Evolutionary conservation across 2,113 vertebrate species (phyloP), one percentile per base, ranked within the genome.

Genomic region (Epinephelus lanceolatus): DNA sequence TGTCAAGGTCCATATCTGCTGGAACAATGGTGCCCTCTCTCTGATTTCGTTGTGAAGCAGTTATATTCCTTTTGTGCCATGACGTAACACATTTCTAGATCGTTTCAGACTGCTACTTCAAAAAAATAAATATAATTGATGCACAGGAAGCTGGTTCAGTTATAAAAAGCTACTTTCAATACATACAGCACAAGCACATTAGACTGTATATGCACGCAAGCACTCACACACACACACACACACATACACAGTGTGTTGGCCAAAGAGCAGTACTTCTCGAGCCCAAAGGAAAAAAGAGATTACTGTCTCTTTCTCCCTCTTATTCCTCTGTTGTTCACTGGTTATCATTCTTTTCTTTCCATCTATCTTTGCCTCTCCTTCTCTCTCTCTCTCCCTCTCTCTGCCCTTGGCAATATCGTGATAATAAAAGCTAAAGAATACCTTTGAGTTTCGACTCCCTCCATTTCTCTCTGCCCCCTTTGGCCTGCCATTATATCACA

Each of bases 401-500:
- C 37, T 80, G 79, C 91, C 87, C 76, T 84, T 71, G 85, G 92
- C 91, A 84, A 88, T 90, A 86, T 87, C 76, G 42, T 89, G 92
- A 85, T 92, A 92, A 94, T 92, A 90, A 93, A 94, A 93, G 90
- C 93, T 86, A 91, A 93, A 90, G 92, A 93, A 94, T 94, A 90
- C 90, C 89, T 93, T 83, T 77, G 92, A 94, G 88, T 92, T 92
- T 91, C 71, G 21, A 91, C 86, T 91, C 83, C 88, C 82, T 87
- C 91, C 88, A 89, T 93, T 93, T 93, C 86, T 90, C 80, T 85
- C 70, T 84, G 81, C 77, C 61, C 92, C 93, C 91, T 86, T 91
- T 90, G 90, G 92, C 88, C 88, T 89, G 76, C 89, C 92, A 94
- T 92, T 92, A 92, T 91, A 86, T 88, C 86, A 83, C 83, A 86